Conservation (phyloP, 2,113 vertebrate genomes). For the Nerophis lumbriciformis region DNA sequence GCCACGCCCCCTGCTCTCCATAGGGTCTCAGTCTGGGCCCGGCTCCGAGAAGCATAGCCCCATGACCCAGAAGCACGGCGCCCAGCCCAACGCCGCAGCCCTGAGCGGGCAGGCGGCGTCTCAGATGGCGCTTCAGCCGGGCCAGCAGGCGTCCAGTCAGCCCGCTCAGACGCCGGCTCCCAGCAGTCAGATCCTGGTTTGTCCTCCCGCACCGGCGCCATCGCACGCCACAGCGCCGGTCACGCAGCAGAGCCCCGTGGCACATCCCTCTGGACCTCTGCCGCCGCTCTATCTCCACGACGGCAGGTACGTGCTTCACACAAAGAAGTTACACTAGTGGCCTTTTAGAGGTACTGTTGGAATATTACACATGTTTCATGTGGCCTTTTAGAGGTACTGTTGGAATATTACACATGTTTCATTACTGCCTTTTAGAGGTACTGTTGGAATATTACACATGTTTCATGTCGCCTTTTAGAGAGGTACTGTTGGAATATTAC, state of each 20-base stretch:
- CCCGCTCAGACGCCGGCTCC: slow-evolving; percentile 52
- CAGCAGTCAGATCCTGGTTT: slow-evolving; percentile 39
- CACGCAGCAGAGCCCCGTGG: slow-evolving; percentile 63
- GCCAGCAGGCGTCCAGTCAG: slow-evolving; percentile 52
- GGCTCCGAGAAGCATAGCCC: slow-evolving; percentile 97
- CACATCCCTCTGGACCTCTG: slow-evolving; percentile 74
- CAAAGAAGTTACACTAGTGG: too few species aligned
- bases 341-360: too few species aligned
- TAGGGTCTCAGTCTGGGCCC: slow-evolving; percentile 89
- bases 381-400: too few species aligned
- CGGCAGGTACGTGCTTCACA: slow-evolving; percentile 77
- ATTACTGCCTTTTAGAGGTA: too few species aligned
- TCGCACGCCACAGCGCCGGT: slow-evolving; percentile 49
- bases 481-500: too few species aligned
- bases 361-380: too few species aligned
- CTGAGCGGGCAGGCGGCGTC: slow-evolving; percentile 60
- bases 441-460: too few species aligned
- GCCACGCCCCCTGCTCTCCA: background rate
- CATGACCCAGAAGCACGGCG: slow-evolving; percentile 90
- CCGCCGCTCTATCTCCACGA: slow-evolving; percentile 93
- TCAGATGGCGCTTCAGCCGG: background rate
- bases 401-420: too few species aligned
- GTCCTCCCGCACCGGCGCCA: slow-evolving; percentile 55
- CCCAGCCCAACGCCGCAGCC: slow-evolving; percentile 73
- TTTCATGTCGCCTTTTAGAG: too few species aligned